These are phyloP conservation scores for Taphrorychus bicolor DNA, from an alignment of 2,888 invertebrate species.

Conservation along the genomic window DNA sequence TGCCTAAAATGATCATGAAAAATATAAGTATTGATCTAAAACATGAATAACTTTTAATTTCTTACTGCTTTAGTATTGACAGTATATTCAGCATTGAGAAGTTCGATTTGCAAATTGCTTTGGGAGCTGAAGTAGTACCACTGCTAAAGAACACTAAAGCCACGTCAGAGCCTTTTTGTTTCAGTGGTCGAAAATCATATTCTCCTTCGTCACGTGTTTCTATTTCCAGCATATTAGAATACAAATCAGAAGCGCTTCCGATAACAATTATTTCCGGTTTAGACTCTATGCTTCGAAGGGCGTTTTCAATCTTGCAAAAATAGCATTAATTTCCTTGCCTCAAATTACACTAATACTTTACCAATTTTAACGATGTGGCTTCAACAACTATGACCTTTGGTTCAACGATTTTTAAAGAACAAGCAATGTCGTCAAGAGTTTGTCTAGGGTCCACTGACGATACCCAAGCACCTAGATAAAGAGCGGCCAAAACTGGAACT, in stretches of 20 bases:
- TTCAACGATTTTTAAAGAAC: slow-evolving; percentile 11
- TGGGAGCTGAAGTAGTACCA: slow-evolving; percentile 50
- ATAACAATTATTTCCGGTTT: too few relatives aligned
- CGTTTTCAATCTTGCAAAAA: too few relatives aligned
- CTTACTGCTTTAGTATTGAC: too few relatives aligned
- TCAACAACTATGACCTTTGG: slow-evolving; percentile 23
- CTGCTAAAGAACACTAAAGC: slow-evolving; percentile 50
- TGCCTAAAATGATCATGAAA: too few relatives aligned
- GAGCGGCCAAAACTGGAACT: slow-evolving; percentile 60
- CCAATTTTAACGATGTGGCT: slow-evolving; percentile 28
- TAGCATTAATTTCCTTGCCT: too few relatives aligned
- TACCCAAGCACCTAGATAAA: slow-evolving; percentile 57
- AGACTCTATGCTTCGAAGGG: too few relatives aligned
- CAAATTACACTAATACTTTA: too few relatives aligned
- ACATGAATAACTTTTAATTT: too few relatives aligned
- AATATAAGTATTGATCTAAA: too few relatives aligned
- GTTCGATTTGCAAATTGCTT: slow-evolving; percentile 46
- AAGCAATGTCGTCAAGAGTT: slow-evolving; percentile 18
- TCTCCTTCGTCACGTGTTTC: slow-evolving; percentile 15
- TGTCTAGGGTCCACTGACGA: slow-evolving; percentile 48
- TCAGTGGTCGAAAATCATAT: slow-evolving; percentile 43
- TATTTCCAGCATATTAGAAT: too few relatives aligned
- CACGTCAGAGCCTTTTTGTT: slow-evolving; percentile 38
- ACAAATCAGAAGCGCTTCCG: too few relatives aligned
- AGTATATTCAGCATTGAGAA: slow-evolving; percentile 7